phyloP scores from a whole-genome alignment of 2,113 vertebrate species.

The Triplophysa dalaica region DNA sequence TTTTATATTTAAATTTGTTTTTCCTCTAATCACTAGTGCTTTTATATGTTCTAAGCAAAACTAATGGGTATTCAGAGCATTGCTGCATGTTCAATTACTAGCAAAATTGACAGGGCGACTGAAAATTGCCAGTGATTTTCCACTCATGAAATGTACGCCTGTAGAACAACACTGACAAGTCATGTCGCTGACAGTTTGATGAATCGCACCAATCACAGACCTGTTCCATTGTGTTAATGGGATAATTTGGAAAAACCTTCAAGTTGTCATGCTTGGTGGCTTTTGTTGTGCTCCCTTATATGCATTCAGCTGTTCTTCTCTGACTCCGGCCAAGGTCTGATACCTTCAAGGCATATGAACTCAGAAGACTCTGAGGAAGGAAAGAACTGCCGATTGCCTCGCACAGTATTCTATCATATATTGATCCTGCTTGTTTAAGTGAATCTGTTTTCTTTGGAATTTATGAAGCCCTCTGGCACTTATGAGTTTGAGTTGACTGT shows the following conservation, averaged over 20 bases:
- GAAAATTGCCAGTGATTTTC: slow-evolving; percentile 49
- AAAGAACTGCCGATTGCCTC: slow-evolving; percentile 35
- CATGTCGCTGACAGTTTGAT: slow-evolving; percentile 45
- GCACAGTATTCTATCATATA: slow-evolving; percentile 25
- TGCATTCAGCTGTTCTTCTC: slow-evolving; percentile 12
- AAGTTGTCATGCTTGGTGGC: slow-evolving; percentile 23
- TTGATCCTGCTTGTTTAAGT: slow-evolving; percentile 44
- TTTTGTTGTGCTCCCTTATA: slow-evolving; percentile 26
- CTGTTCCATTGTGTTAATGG: slow-evolving; percentile 38
- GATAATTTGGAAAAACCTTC: slow-evolving; percentile 15
- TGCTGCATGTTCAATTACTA: slow-evolving; percentile 42
- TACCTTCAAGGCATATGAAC: slow-evolving; percentile 44
- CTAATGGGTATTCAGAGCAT: slow-evolving; percentile 21
- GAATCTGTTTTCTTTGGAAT: slow-evolving; percentile 46
- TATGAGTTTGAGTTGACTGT: slow-evolving; percentile 42
- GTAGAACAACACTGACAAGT: slow-evolving; percentile 38
- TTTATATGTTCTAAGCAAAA: slow-evolving; percentile 33
- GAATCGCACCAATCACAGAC: slow-evolving; percentile 46
- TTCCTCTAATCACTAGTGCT: slow-evolving; percentile 13
- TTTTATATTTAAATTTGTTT: slow-evolving; percentile 1
- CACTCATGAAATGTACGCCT: slow-evolving; percentile 40
- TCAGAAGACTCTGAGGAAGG: not conserved
- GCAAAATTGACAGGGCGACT: slow-evolving; percentile 38
- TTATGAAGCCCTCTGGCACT: slow-evolving; percentile 46
- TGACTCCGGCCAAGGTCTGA: slow-evolving; percentile 16